Evolutionary conservation across 2,888 invertebrate genomes (phyloP).

Genomic region (Fragum whitleyi): DNA sequence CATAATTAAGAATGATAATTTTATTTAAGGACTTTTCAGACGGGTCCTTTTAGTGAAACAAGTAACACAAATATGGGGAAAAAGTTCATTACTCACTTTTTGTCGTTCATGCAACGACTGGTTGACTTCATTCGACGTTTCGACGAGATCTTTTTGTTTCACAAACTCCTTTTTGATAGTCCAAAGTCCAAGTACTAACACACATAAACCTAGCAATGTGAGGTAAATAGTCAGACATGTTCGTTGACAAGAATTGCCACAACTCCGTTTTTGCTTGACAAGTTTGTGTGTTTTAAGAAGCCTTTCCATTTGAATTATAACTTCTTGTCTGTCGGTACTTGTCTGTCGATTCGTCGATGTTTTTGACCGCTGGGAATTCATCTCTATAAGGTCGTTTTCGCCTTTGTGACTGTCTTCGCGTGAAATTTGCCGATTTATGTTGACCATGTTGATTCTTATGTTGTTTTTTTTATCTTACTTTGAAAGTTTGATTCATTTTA

Average conservation of each 20-base stretch:
- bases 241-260: background rate
- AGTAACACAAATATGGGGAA: no score
- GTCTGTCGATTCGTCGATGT: no score
- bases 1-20: no score
- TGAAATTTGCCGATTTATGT: background rate
- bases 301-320: no score
- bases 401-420: slow-evolving; percentile 3
- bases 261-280: background rate
- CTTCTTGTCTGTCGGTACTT: no score
- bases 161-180: background rate
- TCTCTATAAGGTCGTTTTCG: background rate
- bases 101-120: no score
- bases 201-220: background rate
- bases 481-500: background rate
- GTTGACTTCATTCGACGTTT: no score
- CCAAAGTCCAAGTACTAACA: background rate
- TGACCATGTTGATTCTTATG: background rate
- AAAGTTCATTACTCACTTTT: no score
- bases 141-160: background rate
- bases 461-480: background rate
- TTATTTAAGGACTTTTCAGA: no score
- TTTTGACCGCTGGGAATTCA: background rate
- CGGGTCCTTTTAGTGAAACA: no score
- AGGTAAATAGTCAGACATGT: background rate
- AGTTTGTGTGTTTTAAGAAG: no score